Evolutionary conservation across 2,797 vertebrate species (phyloP).

Genomic region (Champsocephalus esox): DNA sequence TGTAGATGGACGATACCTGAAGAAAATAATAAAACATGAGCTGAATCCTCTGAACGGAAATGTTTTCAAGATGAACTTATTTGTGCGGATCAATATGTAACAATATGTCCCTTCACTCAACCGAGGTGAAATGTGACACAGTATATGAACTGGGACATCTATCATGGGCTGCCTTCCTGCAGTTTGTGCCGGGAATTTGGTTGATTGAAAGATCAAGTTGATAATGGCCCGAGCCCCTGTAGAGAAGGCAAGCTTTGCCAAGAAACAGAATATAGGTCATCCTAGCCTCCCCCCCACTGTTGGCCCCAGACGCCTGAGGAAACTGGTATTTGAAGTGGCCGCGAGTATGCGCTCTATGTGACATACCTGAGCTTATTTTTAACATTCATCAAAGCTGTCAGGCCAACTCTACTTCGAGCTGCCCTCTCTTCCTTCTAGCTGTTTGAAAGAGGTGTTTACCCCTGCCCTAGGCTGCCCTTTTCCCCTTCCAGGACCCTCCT

Average conservation of each 20-base stretch:
- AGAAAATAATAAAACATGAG: constrained; percentile 48
- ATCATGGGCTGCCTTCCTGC: constrained; percentile 11
- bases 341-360: constrained; percentile 74
- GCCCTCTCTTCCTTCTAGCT: constrained; percentile 56
- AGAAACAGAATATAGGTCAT: constrained; percentile 82
- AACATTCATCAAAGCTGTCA: constrained; percentile 82
- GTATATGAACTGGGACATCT: constrained; percentile 4
- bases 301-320: constrained; percentile 55
- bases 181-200: constrained; percentile 58
- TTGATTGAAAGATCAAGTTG: constrained; percentile 67
- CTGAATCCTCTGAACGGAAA: constrained; percentile 1
- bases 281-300: constrained; percentile 59
- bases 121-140: constrained; percentile 9
- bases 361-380: constrained; percentile 82
- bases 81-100: background rate
- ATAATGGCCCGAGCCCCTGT: constrained; percentile 68
- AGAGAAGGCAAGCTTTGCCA: constrained; percentile 72
- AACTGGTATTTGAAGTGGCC: constrained; percentile 74
- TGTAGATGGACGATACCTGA: constrained; percentile 99
- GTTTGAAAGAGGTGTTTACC: constrained; percentile 74
- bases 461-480: constrained; percentile 72
- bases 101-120: background rate
- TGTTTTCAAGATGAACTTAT: background rate
- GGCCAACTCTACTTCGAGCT: constrained; percentile 68
- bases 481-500: constrained; percentile 50